Evolutionary conservation across 2,888 invertebrate species (phyloP), one percentile per base, ranked within the genome.

Genomic region (Nematopogon swammerdamellus): DNA sequence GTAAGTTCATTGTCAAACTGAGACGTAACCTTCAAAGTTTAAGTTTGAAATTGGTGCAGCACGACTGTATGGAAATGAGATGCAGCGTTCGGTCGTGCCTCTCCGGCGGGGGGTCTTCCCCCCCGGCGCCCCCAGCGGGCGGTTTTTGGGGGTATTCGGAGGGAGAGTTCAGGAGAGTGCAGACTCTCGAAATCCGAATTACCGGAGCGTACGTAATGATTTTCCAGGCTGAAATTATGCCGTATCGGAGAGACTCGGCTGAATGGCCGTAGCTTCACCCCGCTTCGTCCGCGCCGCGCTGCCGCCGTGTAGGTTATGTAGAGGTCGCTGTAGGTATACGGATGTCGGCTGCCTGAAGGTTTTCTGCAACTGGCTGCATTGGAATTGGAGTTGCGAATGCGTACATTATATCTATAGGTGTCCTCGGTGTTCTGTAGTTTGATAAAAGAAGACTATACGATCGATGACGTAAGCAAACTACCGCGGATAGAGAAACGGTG

Each of bases 201-300:
- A 74, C 73, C 75, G 67, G 72, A 72, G 74, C 79, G 76, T 75
- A 66, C 73, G 74, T 79, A 79, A 79, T 77, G 77, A 79, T 77
- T 79, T 77, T 72, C 76, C 77, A 71, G 70, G 69, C 59, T 65
- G 69, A 71, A 75, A 75, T 74, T 73, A 75, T 73, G 69, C 68
- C 65, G 70, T 70, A 77, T 76, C 65, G 74, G 67, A n/a, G n/a
- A 67, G 30, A 36, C 44, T n/a, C 17, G 30, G 42, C 44, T 68
- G 63, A 18, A 63, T 66, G 63, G 68, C 67, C 64, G 67, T n/a
- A 65, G 64, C 58, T 59, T 63, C 65, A 64, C 66, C 65, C 64
- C 59, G 60, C 54, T n/a, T n/a, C n/a, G n/a, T n/a, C n/a, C n/a
- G n/a, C n/a, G n/a, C n/a, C n/a, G n/a, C n/a, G n/a, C n/a, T n/a